phyloP scores from a whole-genome alignment of 2,797 vertebrate genomes.

The Vultur gryphus region DNA sequence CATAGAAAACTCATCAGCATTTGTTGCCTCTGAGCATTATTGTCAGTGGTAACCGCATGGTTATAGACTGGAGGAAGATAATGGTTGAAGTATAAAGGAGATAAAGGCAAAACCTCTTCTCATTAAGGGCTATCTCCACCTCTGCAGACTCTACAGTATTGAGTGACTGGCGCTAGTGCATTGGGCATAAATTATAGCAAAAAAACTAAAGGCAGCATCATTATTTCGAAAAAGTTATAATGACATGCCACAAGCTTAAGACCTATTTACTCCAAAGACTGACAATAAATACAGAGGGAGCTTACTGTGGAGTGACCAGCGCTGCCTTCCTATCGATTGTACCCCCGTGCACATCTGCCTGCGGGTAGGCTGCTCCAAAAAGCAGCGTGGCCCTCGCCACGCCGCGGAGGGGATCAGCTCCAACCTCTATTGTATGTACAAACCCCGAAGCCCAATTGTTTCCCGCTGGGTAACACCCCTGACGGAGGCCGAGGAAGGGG shows the following conservation, averaged over 20 bases:
- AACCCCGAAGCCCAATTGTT: accelerated
- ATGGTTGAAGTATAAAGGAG: constrained; percentile 92
- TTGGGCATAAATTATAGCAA: constrained; percentile 88
- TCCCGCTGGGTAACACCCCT: accelerated
- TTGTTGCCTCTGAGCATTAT: constrained; percentile 94
- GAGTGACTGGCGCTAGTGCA: constrained; percentile 82
- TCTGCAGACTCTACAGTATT: constrained; percentile 91
- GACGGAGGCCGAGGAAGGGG: not conserved
- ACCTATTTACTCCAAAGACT: constrained; percentile 63
- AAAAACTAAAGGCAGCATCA: constrained; percentile 63
- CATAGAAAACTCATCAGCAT: constrained; percentile 97
- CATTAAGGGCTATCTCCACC: constrained; percentile 99
- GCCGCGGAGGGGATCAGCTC: accelerated
- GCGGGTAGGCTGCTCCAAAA: not conserved
- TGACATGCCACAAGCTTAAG: constrained; percentile 61
- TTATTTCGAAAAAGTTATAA: constrained; percentile 69
- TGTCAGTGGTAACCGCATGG: constrained; percentile 92
- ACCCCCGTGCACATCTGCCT: not conserved
- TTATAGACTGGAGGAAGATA: constrained; percentile 98
- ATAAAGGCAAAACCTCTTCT: constrained; percentile 94
- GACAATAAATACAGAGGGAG: constrained; percentile 45
- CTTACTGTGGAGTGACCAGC: constrained; percentile 5
- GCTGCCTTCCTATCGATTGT: not conserved
- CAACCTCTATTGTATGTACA: accelerated
- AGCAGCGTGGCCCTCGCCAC: not conserved